Evolutionary conservation across 2,797 vertebrate genomes (phyloP).

Genomic region (Echeneis naucrates): DNA sequence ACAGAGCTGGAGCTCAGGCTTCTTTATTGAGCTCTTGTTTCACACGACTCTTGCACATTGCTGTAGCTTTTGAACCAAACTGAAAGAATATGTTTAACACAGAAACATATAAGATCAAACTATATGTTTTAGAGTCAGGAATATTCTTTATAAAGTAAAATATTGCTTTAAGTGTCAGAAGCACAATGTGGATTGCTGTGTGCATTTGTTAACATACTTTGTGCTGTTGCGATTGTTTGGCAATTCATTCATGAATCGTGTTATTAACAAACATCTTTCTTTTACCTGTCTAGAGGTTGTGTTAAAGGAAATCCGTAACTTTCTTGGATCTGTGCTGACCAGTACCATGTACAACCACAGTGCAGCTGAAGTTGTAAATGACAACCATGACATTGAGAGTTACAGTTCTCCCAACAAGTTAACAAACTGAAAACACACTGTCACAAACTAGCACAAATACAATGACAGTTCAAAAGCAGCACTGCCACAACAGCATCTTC

Average conservation of each 20-base stretch:
- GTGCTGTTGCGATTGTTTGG: slow-evolving; percentile 31
- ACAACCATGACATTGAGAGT: slow-evolving; percentile 19
- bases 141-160: slow-evolving; percentile 33
- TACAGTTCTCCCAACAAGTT: slow-evolving; percentile 26
- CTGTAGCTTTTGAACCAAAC: slow-evolving; percentile 52
- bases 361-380: slow-evolving; percentile 4
- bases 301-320: slow-evolving; percentile 8
- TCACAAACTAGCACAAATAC: slow-evolving; percentile 28
- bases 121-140: slow-evolving; percentile 42
- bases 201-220: slow-evolving; percentile 62
- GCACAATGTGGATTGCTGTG: slow-evolving; percentile 83
- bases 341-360: background rate
- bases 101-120: slow-evolving; percentile 25
- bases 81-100: slow-evolving; percentile 19
- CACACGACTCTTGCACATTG: slow-evolving; percentile 1
- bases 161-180: slow-evolving; percentile 84
- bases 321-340: slow-evolving; percentile 6
- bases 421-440: slow-evolving; percentile 1
- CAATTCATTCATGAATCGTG: slow-evolving; percentile 24
- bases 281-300: slow-evolving; percentile 66
- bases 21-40: slow-evolving; percentile 7
- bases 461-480: slow-evolving; percentile 24
- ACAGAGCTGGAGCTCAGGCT: slow-evolving; percentile 26
- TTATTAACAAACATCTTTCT: slow-evolving; percentile 47
- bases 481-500: slow-evolving; percentile 31